A percentile compares a stretch with the other conserved stretches of the same genome.
phyloP scores from a whole-genome alignment of 2,888 invertebrate species.

The Sarcophaga subvicina region DNA sequence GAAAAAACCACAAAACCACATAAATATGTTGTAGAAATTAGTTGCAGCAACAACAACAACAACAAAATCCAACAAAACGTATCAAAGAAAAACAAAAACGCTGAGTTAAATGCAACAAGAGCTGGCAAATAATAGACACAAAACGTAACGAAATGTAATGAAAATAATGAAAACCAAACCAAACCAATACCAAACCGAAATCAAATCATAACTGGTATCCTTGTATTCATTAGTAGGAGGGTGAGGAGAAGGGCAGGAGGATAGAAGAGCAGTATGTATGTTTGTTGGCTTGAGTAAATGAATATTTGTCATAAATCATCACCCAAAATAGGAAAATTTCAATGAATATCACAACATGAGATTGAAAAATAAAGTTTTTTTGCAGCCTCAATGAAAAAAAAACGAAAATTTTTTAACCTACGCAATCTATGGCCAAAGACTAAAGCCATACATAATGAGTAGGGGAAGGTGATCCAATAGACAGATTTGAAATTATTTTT shows the following conservation, averaged over 20 bases:
- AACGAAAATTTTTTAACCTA: slow-evolving; percentile 30
- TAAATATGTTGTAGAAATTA: slow-evolving; percentile 32
- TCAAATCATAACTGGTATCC: slow-evolving; percentile 28
- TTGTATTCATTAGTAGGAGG: neutral
- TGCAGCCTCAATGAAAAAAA: neutral
- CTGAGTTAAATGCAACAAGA: slow-evolving; percentile 22
- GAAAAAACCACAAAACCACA: slow-evolving; percentile 34
- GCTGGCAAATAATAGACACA: slow-evolving; percentile 8
- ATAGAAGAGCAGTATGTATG: too few species aligned
- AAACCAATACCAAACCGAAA: too few species aligned
- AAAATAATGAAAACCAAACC: slow-evolving; percentile 29
- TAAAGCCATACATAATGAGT: neutral
- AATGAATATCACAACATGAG: slow-evolving; percentile 67
- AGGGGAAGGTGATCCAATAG: slow-evolving; percentile 8
- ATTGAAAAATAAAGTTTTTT: slow-evolving; percentile 44
- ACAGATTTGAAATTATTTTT: too few species aligned
- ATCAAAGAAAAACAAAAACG: neutral
- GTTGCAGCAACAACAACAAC: neutral
- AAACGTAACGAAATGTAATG: slow-evolving; percentile 9
- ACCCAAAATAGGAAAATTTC: slow-evolving; percentile 54
- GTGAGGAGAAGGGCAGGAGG: too few species aligned
- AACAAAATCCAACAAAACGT: neutral
- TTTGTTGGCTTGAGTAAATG: slow-evolving; percentile 1
- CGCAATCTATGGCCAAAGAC: slow-evolving; percentile 14
- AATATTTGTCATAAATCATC: slow-evolving; percentile 68